phyloP scores from a whole-genome alignment of 1,140 invertebrate genomes.

The Brachionus sp. region DNA sequence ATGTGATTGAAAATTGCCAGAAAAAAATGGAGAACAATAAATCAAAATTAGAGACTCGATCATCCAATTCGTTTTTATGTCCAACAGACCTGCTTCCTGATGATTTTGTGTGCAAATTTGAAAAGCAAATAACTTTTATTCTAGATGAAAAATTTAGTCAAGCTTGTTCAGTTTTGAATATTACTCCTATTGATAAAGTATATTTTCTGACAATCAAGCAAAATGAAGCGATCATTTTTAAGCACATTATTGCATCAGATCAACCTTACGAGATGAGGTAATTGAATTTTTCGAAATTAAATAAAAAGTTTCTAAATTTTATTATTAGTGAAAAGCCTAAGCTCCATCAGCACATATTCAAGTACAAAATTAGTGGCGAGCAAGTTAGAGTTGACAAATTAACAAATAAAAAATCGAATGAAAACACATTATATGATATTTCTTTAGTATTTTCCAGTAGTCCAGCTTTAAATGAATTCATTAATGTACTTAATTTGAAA shows the following conservation, averaged over 20 bases:
- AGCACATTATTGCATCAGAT: not conserved
- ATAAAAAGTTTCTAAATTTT: not conserved
- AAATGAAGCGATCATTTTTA: not conserved
- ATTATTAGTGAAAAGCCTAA: not conserved
- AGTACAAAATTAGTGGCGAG: not conserved
- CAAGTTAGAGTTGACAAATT: conserved; percentile 6
- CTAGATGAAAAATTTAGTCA: not conserved
- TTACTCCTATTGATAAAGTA: conserved; percentile 15
- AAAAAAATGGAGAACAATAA: conserved; percentile 26
- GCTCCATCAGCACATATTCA: not conserved
- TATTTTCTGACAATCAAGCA: conserved; percentile 28
- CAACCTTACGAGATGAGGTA: conserved; percentile 8
- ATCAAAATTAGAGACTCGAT: not conserved
- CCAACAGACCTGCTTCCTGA: not conserved
- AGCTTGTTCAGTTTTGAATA: not conserved
- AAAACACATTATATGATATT: not conserved
- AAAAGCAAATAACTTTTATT: conserved; percentile 37
- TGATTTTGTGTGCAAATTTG: not conserved
- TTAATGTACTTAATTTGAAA: not conserved
- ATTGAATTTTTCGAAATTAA: not conserved
- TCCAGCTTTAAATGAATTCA: conserved; percentile 17
- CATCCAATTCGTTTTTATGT: not conserved
- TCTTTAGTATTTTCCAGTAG: conserved; percentile 24
- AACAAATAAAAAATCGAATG: not conserved
- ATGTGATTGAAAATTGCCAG: not conserved